phyloP scores from a whole-genome alignment of 2,113 vertebrate genomes.

The Leptodactylus fuscus region DNA sequence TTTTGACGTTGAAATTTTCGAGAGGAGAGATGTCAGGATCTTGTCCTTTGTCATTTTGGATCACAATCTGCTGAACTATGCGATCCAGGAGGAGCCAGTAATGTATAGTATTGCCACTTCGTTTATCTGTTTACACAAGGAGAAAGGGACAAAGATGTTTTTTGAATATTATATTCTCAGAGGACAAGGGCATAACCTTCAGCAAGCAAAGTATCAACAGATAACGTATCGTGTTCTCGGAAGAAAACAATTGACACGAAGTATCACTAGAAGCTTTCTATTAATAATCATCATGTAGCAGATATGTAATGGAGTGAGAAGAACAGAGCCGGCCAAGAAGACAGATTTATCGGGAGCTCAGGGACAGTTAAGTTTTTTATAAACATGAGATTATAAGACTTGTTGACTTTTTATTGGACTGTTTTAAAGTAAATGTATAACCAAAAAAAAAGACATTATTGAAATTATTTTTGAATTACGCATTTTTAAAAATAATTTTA shows the following conservation, averaged over 20 bases:
- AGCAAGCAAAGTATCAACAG: not conserved
- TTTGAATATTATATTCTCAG: not conserved
- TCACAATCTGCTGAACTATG: conserved; percentile 96
- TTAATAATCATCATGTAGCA: not conserved
- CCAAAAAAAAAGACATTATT: no score
- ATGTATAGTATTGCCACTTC: conserved; percentile 96
- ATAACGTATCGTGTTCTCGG: not conserved
- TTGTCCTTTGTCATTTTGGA: conserved; percentile 97
- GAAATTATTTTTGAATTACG: no score
- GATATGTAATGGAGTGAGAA: not conserved
- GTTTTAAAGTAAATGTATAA: not conserved
- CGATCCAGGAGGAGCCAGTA: conserved; percentile 97
- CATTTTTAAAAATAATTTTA: no score
- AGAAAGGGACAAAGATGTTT: conserved; percentile 32
- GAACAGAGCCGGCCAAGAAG: not conserved
- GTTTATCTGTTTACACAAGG: conserved; percentile 82
- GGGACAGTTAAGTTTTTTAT: not conserved
- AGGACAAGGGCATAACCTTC: conserved; percentile 22
- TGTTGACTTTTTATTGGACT: not conserved
- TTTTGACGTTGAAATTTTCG: conserved; percentile 99
- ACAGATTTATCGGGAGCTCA: not conserved
- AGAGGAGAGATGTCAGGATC: conserved; percentile 93
- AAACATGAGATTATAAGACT: not conserved
- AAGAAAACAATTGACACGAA: conserved; percentile 5
- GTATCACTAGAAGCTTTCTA: not conserved